phyloP scores from a whole-genome alignment of 1,140 invertebrate genomes.

The Oryctes rhinoceros region DNA sequence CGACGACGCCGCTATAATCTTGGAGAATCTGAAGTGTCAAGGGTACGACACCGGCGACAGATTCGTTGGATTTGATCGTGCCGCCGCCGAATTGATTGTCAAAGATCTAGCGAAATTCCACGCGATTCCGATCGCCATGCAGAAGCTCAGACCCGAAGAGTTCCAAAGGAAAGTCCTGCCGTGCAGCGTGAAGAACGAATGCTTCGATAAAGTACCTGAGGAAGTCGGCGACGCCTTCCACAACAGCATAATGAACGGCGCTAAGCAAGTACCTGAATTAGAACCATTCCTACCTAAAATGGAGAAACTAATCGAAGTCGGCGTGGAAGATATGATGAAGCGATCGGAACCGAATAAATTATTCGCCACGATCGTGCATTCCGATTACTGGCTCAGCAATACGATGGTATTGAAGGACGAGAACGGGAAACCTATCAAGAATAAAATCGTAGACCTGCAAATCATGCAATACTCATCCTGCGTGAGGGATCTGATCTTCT shows the following conservation, averaged over 20 bases:
- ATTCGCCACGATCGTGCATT: constrained; percentile 66
- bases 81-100: constrained; percentile 63
- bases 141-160: constrained; percentile 62
- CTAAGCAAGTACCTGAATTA: constrained; percentile 50
- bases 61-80: constrained; percentile 62
- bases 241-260: constrained; percentile 54
- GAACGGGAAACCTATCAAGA: constrained; percentile 57
- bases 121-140: constrained; percentile 66
- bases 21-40: constrained; percentile 66
- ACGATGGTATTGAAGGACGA: constrained; percentile 60
- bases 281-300: constrained; percentile 50
- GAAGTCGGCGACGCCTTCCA: constrained; percentile 53
- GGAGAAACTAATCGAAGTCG: constrained; percentile 47
- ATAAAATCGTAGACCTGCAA: constrained; percentile 73
- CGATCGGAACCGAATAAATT: constrained; percentile 55
- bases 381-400: constrained; percentile 73
- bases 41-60: constrained; percentile 65
- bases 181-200: constrained; percentile 54
- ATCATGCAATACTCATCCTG: constrained; percentile 65
- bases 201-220: constrained; percentile 53
- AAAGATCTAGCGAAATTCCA: constrained; percentile 66
- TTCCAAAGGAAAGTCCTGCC: constrained; percentile 63
- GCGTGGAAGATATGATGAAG: constrained; percentile 49
- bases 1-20: constrained; percentile 66
- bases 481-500: constrained; percentile 67